Base-by-base conservation (phyloP, 2,888 invertebrate species). In the Tipula lateralis region DNA sequence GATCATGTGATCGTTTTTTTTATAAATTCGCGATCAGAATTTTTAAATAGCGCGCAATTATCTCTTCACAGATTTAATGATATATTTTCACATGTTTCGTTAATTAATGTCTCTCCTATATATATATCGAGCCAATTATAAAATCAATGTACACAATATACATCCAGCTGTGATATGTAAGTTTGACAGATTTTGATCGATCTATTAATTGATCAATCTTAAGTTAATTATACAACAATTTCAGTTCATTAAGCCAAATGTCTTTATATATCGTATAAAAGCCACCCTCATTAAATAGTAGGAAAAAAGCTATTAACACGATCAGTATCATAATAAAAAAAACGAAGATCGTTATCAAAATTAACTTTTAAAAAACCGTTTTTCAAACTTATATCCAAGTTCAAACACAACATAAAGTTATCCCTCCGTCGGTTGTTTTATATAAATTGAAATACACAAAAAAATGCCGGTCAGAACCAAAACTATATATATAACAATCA, bases 71-170 rank as follows among this genome's bases (percentile, higher is more conserved):
- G 83, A 83, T 83, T 83, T 83, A 83, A 83, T 83, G 83, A 83
- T 83, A 83, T 34, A 83, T 34, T 83, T 83, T 83, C 83, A 83
- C 83, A 83, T 83, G 83, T 83, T 83, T 83, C 66, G 66, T 29
- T 82, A 82, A 82, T 82, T 82, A 82, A 80, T 29, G 80, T 13
- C 13, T n/a, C 16, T 2, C 50, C 2, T n/a, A 50, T n/a, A 50
- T 24, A 80, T 29, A 80, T 80, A 29, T n/a, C n/a, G n/a, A n/a
- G 6, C 29, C 29, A 80, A 82, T 29, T 30, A 32, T 30, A 30
- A 82, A 30, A 82, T 6, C 30, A 82, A 82, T 44, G 44, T 44
- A n/a, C 44, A 2, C 6, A 44, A n/a, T 82, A 82, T 30, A 30
- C 29, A 30, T 82, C 82, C 29, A 5, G 82, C 82, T 82, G 82